These are phyloP conservation scores for Acrocyrtus sp. DNA, from an alignment of 2,888 invertebrate species.

Conservation along the genomic window DNA sequence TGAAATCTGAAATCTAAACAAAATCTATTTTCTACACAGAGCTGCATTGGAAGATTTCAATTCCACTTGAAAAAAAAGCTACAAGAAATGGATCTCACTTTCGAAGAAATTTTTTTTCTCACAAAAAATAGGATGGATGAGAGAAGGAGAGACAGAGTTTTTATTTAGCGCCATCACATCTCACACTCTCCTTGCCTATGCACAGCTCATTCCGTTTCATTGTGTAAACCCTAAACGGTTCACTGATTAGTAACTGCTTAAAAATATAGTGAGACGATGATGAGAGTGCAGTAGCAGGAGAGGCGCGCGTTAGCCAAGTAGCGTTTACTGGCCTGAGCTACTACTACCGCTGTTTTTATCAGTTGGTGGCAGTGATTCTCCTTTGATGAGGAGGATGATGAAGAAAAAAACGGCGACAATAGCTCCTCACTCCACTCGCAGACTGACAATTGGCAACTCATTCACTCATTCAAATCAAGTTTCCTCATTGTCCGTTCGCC, in stretches of 20 bases:
- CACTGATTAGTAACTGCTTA: too few relatives aligned
- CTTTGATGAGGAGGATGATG: conserved; percentile 4
- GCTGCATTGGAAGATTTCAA: not conserved
- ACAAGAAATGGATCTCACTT: conserved; percentile 19
- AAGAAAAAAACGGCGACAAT: not conserved
- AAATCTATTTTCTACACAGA: not conserved
- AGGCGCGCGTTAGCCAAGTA: not conserved
- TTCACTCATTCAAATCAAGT: too few relatives aligned
- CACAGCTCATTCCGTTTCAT: too few relatives aligned
- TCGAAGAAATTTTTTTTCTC: too few relatives aligned
- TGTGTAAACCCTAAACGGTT: conserved; percentile 41
- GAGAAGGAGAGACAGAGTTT: not conserved
- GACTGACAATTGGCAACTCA: too few relatives aligned
- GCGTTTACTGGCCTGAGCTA: not conserved
- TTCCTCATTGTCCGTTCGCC: too few relatives aligned
- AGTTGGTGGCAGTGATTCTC: not conserved
- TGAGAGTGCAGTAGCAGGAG: conserved; percentile 12
- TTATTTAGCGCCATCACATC: not conserved
- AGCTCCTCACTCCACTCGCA: not conserved
- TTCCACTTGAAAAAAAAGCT: not conserved
- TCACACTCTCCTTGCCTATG: not conserved
- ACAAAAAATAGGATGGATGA: too few relatives aligned
- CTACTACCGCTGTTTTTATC: not conserved
- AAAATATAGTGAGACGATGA: too few relatives aligned
- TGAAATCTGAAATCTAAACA: too few relatives aligned